Base-by-base conservation (phyloP, 2,888 invertebrate genomes). In the Tetragnatha montana region DNA sequence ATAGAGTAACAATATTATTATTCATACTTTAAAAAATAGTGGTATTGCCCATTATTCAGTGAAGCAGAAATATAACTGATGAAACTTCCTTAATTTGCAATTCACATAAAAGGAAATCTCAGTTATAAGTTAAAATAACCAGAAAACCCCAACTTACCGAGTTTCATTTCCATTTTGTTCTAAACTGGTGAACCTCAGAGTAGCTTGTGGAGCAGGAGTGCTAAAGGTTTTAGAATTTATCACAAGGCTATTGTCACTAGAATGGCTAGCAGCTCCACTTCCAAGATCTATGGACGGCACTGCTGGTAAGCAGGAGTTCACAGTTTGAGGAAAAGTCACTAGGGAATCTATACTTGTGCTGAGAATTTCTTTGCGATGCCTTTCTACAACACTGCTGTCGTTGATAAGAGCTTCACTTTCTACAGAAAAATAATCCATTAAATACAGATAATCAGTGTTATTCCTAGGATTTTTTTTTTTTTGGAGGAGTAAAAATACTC, bases 161-260 rank as follows among this genome's bases (percentile, higher is more conserved):
- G 84, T 19, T 81, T 90, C 90, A 76, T 85, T 84, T 71, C 90
- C 90, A 76, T 90, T 90, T 78, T 90, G 90, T 80, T 90, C 90
- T 79, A 86, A 49, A 60, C 78, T 86, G 73, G 87, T 83, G 81
- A 90, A 90, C 78, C 90, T 90, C 73, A 89, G 60, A 60, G 81
- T 49, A 60, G 84, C 79, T 50, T 80, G 87, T 73, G 90, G 84
- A 81, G 84, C 60, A 19, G 88, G 21, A 19, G 85, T 76, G 74
- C 81, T 86, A 82, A 86, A 89, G 69, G 89, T 86, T 89, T 88
- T 88, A 76, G 90, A 80, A 87, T 88, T 81, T 87, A 90, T 88
- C 87, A 88, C 86, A 90, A 81, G 90, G 88, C 81, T 86, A 86
- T 50, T 84, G 84, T 87, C 87, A 75, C 87, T 87, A 87, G 86